These are phyloP conservation scores for Tychaedon coryphoeus DNA, from an alignment of 2,113 vertebrate genomes.

Conservation along the genomic window DNA sequence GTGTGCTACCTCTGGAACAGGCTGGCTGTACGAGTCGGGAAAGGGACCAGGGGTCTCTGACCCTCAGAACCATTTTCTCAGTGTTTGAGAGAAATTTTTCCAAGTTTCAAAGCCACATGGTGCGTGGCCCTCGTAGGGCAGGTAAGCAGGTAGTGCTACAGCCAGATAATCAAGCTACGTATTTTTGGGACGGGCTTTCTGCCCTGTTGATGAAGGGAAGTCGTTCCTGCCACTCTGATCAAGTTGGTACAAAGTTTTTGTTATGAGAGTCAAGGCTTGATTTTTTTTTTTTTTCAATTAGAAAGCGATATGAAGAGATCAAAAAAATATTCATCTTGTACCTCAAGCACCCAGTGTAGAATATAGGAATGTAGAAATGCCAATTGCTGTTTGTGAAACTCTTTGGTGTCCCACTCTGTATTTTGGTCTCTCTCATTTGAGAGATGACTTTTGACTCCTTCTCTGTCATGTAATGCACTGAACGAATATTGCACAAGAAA, in stretches of 20 bases:
- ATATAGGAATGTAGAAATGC: neutral
- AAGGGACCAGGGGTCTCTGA: neutral
- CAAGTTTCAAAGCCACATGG: rapidly evolving
- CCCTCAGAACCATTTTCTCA: rapidly evolving
- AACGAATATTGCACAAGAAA: neutral
- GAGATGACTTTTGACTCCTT: neutral
- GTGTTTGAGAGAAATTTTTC: neutral
- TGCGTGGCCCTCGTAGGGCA: neutral
- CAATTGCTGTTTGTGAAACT: neutral
- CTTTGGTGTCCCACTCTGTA: neutral
- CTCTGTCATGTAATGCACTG: too few species aligned
- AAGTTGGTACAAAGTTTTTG: rapidly evolving
- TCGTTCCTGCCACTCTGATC: neutral
- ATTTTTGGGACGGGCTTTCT: neutral
- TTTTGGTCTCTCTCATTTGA: neutral
- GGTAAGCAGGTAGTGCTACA: neutral
- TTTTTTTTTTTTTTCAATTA: neutral
- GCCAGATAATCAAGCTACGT: rapidly evolving
- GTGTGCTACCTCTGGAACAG: neutral
- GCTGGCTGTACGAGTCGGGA: neutral
- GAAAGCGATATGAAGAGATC: neutral
- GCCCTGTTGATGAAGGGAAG: rapidly evolving
- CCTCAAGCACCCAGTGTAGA: neutral
- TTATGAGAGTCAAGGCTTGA: neutral
- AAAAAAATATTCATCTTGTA: neutral